Evolutionary conservation across 23 tunicate species (phyloP).

Genomic region (Trididemnum nubilum): DNA sequence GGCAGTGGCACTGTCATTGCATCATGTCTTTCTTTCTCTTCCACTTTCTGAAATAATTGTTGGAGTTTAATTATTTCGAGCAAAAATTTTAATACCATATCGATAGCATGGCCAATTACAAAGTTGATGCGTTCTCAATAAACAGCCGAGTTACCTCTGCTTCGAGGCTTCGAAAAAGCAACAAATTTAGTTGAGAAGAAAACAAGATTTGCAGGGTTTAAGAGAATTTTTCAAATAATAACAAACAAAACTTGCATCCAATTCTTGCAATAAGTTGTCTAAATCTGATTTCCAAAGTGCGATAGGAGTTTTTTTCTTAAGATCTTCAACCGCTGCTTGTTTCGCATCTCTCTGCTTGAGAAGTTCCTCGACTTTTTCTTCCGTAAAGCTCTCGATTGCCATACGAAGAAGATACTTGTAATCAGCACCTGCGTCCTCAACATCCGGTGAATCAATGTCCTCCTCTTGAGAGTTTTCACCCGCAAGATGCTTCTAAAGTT

Average conservation of each 20-base stretch:
- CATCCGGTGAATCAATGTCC: conserved; percentile 14
- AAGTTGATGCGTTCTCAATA: too few species aligned
- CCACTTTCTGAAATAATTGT: conserved; percentile 94
- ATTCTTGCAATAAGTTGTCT: conserved; percentile 72
- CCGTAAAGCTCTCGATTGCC: conserved; percentile 93
- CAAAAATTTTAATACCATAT: too few species aligned
- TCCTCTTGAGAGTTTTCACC: conserved; percentile 49
- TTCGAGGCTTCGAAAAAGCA: too few species aligned
- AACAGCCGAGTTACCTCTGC: too few species aligned
- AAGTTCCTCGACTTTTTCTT: conserved; percentile 83
- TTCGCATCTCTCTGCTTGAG: conserved; percentile 90
- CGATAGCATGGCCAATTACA: too few species aligned
- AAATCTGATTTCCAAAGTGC: conserved; percentile 82
- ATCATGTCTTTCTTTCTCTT: conserved; percentile 76
- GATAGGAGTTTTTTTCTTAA: conserved; percentile 69
- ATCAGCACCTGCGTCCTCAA: conserved; percentile 72
- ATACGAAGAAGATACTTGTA: conserved; percentile 90
- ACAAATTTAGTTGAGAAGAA: too few species aligned
- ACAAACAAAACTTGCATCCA: conserved; percentile 85
- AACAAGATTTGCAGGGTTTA: too few species aligned
- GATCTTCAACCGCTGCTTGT: conserved; percentile 64
- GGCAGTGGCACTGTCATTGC: conserved; percentile 35
- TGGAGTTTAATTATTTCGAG: too few species aligned
- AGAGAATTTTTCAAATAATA: too few species aligned
- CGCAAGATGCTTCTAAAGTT: too few species aligned